These are phyloP conservation scores for Neolamprologus multifasciatus DNA, from an alignment of 2,797 vertebrate species.

Conservation along the genomic window DNA sequence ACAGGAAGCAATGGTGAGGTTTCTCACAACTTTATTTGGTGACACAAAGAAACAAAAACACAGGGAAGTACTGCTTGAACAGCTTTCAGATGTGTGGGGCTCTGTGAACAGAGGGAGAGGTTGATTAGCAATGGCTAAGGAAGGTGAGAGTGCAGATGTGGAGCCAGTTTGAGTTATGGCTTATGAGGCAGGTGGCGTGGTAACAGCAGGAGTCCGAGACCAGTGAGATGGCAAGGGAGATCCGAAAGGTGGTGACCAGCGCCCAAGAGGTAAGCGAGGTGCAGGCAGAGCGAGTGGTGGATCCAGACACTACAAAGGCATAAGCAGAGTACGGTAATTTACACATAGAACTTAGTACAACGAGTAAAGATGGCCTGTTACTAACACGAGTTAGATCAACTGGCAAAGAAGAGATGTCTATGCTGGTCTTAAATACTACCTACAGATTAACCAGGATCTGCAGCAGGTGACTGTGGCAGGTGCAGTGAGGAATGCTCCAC, in stretches of 20 bases:
- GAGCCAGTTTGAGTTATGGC: background rate
- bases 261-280: background rate
- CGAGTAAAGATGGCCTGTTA: background rate
- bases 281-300: background rate
- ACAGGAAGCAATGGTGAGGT: background rate
- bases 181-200: background rate
- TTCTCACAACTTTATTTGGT: background rate
- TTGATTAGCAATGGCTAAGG: background rate
- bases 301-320: background rate
- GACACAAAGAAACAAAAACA: background rate
- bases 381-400: background rate
- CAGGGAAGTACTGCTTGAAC: background rate
- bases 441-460: background rate
- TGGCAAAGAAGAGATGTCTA: background rate
- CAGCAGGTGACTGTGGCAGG: background rate
- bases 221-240: background rate
- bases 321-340: background rate
- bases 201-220: background rate
- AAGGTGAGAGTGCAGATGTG: background rate
- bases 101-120: background rate
- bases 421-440: background rate
- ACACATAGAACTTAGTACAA: background rate
- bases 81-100: background rate
- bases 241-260: background rate
- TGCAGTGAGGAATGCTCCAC: background rate